A percentile compares a stretch with the other conserved stretches of the same genome.
Evolutionary conservation across 1,140 invertebrate species (phyloP).

Genomic region (Pseudachorutes palmiensis): DNA sequence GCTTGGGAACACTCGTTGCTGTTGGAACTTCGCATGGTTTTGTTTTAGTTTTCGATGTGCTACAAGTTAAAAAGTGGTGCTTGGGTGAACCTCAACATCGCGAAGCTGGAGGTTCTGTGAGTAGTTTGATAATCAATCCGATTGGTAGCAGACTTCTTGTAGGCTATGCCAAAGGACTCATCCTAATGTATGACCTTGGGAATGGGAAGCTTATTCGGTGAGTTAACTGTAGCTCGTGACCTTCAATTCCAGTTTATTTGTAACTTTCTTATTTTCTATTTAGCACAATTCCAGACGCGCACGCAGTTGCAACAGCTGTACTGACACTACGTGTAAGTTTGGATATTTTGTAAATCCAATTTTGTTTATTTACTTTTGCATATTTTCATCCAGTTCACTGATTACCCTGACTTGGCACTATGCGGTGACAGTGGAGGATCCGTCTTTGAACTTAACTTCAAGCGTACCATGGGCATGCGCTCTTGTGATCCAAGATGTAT

Average conservation of each 20-base stretch:
- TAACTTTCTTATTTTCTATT: conserved; percentile 40
- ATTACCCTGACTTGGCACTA: conserved; percentile 64
- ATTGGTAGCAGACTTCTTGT: conserved; percentile 76
- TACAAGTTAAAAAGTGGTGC: conserved; percentile 76
- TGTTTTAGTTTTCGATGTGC: conserved; percentile 76
- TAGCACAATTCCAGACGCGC: conserved; percentile 49
- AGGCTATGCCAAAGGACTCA: conserved; percentile 77
- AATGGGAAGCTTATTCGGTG: conserved; percentile 47
- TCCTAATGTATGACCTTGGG: conserved; percentile 70
- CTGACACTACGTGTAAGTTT: conserved; percentile 48
- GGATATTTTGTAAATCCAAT: neutral
- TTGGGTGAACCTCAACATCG: conserved; percentile 54
- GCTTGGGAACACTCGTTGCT: conserved; percentile 67
- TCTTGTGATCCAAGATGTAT: conserved; percentile 79
- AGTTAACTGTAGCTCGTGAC: neutral
- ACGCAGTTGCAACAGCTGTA: conserved; percentile 49
- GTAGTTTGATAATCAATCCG: conserved; percentile 72
- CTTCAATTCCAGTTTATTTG: no score
- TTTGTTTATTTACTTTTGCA: no score
- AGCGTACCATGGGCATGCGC: conserved; percentile 75
- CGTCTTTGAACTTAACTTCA: conserved; percentile 92
- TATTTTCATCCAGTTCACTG: conserved; percentile 56
- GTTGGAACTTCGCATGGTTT: conserved; percentile 89
- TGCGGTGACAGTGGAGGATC: conserved; percentile 92
- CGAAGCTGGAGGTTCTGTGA: conserved; percentile 69